Evolutionary conservation across 2,888 invertebrate species (phyloP), one percentile per base, ranked within the genome.

Genomic region (Ophion costatus): DNA sequence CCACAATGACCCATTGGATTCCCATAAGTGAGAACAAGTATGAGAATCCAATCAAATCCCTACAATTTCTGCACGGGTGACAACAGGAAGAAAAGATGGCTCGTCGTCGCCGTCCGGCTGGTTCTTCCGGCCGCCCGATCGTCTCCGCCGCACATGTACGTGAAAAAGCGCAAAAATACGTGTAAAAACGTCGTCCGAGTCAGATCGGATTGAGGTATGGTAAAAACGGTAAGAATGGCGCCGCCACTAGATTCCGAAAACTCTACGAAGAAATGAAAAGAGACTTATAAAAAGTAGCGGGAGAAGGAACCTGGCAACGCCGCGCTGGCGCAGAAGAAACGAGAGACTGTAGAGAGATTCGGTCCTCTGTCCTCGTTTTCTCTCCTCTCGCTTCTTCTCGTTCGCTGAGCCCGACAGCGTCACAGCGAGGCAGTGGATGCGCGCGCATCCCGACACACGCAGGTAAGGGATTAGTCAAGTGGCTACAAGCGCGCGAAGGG

Each of bases 241-340:
- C 75, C 64, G 74, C 61, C 61, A 70, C 75, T 69, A 70, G 67
- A 67, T 70, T 66, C 42, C 56, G 73, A 80, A 71, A 20, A 57
- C 42, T 22, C 33, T 64, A 51, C 67, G 67, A 61, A 56, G 64
- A 71, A 69, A 70, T 73, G 76, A 80, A 57, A 51, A 70, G 71
- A 81, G 75, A 71, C 56, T 70, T 73, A 82, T 20, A 51, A 57
- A 63, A 29, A 57, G 45, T 38, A 20, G 57, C 63, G 67, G 57
- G 81, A 70, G 74, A 73, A 73, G 74, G 80, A 87, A 87, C 85
- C 83, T 87, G 87, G 87, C 87, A 87, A 87, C 87, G 78, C 82
- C 80, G 87, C 87, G 85, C 85, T 76, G 61, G 85, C 82, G 85
- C 77, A 67, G 45, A 66, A 33, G 4, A 73, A 24, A 73, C 57